Evolutionary conservation across 2,797 vertebrate genomes (phyloP), one percentile per base, ranked within the genome.

Genomic region (Gallinago nigripennis): DNA sequence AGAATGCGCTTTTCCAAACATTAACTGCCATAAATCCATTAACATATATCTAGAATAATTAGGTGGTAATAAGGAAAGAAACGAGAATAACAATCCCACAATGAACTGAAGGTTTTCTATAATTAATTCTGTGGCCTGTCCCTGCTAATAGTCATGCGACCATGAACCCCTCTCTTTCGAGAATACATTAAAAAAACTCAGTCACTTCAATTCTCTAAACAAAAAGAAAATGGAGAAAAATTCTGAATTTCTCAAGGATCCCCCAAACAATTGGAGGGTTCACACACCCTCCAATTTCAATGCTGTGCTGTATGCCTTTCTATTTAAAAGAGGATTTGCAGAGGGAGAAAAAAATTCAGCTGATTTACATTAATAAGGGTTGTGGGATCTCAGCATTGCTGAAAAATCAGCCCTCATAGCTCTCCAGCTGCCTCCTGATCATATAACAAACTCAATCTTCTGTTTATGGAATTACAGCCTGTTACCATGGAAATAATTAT

Each of bases 401-500:
- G 80, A 94, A 94, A 94, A 94, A 88, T 82, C 91, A 90, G 78
- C 86, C 83, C 82, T 95, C 82, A 65, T 69, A 58, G 68, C 56
- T 94, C 88, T 94, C 86, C 93, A 95, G 96, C 86, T 95, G 90
- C 88, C 92, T 95, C 88, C 88, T 93, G 86, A 96, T 96, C 91
- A 87, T 93, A 33, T 76, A 95, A 95, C 82, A 70, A 95, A 95
- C 83, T 75, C 95, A 69, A 69, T 95, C 93, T 94, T 96, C 76
- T 93, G 86, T 94, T 96, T 97, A 96, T 92, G 83, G 90, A 96
- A 96, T 95, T 95, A 95, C 78, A 88, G 81, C 81, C 75, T 85
- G 96, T 95, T 96, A 82, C 96, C 94, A 95, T 96, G 95, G 96
- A 96, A 97, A 97, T 96, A 96, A 96, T 96, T 96, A 95, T 41